These are phyloP conservation scores for Ageneiosus marmoratus DNA, from an alignment of 2,113 vertebrate species.

Conservation along the genomic window DNA sequence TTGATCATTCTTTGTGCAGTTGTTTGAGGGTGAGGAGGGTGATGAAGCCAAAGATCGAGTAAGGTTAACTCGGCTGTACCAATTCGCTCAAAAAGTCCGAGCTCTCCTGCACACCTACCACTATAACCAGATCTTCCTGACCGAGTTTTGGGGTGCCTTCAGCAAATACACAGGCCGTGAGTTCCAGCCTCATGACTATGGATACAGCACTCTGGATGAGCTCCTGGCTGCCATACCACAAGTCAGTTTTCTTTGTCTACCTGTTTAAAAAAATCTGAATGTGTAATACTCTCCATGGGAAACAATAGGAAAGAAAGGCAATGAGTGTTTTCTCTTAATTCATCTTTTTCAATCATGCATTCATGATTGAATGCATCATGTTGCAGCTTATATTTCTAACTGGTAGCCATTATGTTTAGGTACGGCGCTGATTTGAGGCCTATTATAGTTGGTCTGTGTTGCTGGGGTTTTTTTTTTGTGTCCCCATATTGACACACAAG, in stretches of 20 bases:
- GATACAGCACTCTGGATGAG: slow-evolving; percentile 84
- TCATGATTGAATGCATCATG: not conserved
- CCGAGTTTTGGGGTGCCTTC: slow-evolving; percentile 87
- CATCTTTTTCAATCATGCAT: no score
- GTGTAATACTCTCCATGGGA: not conserved
- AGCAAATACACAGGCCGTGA: slow-evolving; percentile 85
- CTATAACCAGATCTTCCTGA: slow-evolving; percentile 96
- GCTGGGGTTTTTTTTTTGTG: no score
- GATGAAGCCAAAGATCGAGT: slow-evolving; percentile 74
- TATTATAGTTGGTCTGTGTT: not conserved
- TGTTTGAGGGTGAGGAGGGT: slow-evolving; percentile 71
- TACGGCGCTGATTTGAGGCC: not conserved
- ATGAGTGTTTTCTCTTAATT: not conserved
- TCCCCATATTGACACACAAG: not conserved
- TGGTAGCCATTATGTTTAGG: not conserved
- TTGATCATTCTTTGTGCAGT: slow-evolving; percentile 62
- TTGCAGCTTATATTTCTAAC: not conserved
- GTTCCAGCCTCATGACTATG: slow-evolving; percentile 83
- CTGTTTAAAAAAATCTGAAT: not conserved
- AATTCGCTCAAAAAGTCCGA: slow-evolving; percentile 89
- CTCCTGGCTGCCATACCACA: slow-evolving; percentile 90
- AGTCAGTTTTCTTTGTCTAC: slow-evolving; percentile 64
- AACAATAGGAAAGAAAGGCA: not conserved
- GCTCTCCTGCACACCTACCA: slow-evolving; percentile 94
- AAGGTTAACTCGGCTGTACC: slow-evolving; percentile 86